phyloP scores from a whole-genome alignment of 2,888 invertebrate species.

The Podotricha telesiphe region DNA sequence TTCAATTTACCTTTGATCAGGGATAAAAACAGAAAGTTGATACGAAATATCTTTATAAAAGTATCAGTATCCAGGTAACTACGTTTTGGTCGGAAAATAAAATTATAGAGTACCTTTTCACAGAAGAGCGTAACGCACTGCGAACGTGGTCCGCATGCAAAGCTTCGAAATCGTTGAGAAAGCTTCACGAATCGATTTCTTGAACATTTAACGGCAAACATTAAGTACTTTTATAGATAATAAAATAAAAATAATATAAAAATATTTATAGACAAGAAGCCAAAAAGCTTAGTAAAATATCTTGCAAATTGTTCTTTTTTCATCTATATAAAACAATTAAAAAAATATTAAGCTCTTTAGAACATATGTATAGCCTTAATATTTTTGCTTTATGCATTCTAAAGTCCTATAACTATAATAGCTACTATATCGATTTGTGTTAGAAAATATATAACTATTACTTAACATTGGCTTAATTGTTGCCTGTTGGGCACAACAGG shows the following conservation, averaged over 20 bases:
- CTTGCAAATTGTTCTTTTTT: too few relatives aligned
- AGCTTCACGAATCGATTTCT: constrained; percentile 67
- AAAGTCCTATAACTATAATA: too few relatives aligned
- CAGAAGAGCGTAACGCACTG: constrained; percentile 74
- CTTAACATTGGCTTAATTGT: too few relatives aligned
- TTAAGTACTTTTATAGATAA: constrained; percentile 22
- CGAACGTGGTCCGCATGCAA: constrained; percentile 69
- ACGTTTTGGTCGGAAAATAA: constrained; percentile 81
- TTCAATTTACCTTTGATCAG: constrained; percentile 59
- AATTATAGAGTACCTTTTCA: constrained; percentile 82
- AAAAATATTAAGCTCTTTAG: too few relatives aligned
- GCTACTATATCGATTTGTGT: too few relatives aligned
- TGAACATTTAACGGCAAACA: constrained; percentile 51
- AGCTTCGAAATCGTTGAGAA: constrained; percentile 55
- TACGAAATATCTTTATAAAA: constrained; percentile 65
- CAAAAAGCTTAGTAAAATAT: not conserved
- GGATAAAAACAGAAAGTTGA: constrained; percentile 55
- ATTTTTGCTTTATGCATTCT: too few relatives aligned
- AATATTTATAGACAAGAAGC: constrained; percentile 7
- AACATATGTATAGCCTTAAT: too few relatives aligned
- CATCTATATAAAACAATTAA: too few relatives aligned
- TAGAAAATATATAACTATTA: too few relatives aligned
- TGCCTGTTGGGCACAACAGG: too few relatives aligned
- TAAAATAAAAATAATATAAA: not conserved
- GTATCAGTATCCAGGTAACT: constrained; percentile 78